Evolutionary conservation across 2,797 vertebrate genomes (phyloP).

Genomic region (Decapterus maruadsi): DNA sequence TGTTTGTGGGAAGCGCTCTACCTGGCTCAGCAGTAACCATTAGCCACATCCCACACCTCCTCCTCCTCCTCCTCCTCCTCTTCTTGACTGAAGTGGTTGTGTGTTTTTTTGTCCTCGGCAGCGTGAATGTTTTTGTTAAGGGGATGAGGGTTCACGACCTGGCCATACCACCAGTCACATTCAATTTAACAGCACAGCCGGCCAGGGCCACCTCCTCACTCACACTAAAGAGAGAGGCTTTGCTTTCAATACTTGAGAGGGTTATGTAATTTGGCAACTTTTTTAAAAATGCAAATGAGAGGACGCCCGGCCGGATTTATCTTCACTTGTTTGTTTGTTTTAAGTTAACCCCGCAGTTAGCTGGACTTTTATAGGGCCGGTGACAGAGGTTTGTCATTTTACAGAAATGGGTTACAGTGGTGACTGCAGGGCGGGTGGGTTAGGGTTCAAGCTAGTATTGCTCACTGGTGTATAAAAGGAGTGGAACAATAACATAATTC

Average conservation of each 20-base stretch:
- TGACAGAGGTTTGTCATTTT: constrained; percentile 52
- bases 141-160: constrained; percentile 83
- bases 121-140: constrained; percentile 87
- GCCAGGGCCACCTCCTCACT: constrained; percentile 51
- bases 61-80: constrained; percentile 1
- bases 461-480: constrained; percentile 81
- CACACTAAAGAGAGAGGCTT: constrained; percentile 35
- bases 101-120: constrained; percentile 80
- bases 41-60: constrained; percentile 28
- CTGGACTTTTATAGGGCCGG: constrained; percentile 12
- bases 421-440: constrained; percentile 39
- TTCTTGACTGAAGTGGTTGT: constrained; percentile 69
- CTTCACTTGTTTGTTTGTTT: constrained; percentile 15
- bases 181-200: constrained; percentile 77
- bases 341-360: constrained; percentile 26
- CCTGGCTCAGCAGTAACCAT: constrained; percentile 53
- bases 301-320: neutral
- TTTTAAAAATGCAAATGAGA: constrained; percentile 41
- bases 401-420: constrained; percentile 30
- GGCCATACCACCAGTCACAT: constrained; percentile 85
- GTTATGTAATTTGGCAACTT: constrained; percentile 68
- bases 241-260: constrained; percentile 35
- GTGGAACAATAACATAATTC: constrained; percentile 86
- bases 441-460: constrained; percentile 72
- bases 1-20: constrained; percentile 45